Evolutionary conservation across 1,140 invertebrate species (phyloP), one percentile per base, ranked within the genome.

Genomic region (Araneus ventricosus): DNA sequence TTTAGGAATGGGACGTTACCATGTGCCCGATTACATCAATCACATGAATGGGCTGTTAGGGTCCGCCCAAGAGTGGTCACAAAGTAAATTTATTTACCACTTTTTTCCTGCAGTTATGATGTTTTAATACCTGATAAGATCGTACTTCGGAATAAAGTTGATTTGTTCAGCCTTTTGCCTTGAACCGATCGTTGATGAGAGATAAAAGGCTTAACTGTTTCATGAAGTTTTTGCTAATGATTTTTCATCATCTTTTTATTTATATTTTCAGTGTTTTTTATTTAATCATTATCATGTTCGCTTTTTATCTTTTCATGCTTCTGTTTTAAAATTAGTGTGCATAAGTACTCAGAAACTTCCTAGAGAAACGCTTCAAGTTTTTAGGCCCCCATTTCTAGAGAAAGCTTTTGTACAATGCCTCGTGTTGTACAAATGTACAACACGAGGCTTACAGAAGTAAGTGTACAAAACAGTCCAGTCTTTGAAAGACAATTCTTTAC

Each of bases 51-150:
- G 30, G 30, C 70, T 37, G 70, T 34, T 52, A 34, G 10, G 70
- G 34, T 34, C 70, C 70, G 70, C 70, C 70, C 70, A 34, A 37
- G 30, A 37, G 27, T 10, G 34, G 70, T 20, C 4, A 22, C 17
- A 34, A 34, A 30, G 14, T 75, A 75, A 75, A 75, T 75, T 75
- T 75, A 75, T 75, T 75, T 75, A 75, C 70, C 70, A 75, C 30
- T 75, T 37, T 52, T 52, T 75, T 75, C 30, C 0, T 75, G 17
- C 70, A 75, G 30, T 75, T 75, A 75, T 75, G 34, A 37, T 75
- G 30, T 34, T 75, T 75, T 75, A 75, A 34, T 75, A 20, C 14
- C 30, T 34, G 70, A 75, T 75, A 75, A 75, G 70, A 75, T 75
- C 70, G 70, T 37, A 4, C 30, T 5, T 75, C 0, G 34, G 20